Conservation (phyloP, 92 coral and sea anemone genomes). For the Micromussa lordhowensis region DNA sequence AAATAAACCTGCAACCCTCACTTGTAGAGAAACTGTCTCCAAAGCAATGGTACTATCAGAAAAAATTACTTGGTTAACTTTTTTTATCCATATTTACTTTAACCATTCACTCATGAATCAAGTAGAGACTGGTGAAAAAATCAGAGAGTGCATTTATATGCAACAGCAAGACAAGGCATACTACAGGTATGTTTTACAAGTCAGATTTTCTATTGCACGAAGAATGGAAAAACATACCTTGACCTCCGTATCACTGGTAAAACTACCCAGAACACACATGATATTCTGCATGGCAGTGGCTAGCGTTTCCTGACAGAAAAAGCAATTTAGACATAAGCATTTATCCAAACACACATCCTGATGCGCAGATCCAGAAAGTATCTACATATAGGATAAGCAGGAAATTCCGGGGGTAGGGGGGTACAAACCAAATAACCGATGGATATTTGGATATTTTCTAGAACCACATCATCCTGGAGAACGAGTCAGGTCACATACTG, state of each 20-base stretch:
- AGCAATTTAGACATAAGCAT: neutral
- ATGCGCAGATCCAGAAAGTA: too few relatives aligned
- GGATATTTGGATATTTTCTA: too few relatives aligned
- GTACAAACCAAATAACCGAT: too few relatives aligned
- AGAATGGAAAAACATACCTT: conserved; percentile 60
- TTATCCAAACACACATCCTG: too few relatives aligned
- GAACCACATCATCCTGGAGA: too few relatives aligned
- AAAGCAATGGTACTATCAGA: neutral
- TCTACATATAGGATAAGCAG: too few relatives aligned
- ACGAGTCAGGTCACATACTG: too few relatives aligned
- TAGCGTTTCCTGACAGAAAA: conserved; percentile 76
- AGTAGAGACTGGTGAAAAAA: neutral
- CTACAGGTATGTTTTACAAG: neutral
- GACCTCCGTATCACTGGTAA: conserved; percentile 90
- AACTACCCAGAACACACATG: conserved; percentile 90
- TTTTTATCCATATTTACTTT: too few relatives aligned
- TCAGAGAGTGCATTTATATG: neutral
- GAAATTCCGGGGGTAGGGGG: too few relatives aligned
- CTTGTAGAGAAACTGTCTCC: neutral
- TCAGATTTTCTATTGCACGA: neutral
- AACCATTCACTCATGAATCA: too few relatives aligned
- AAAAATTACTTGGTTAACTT: too few relatives aligned
- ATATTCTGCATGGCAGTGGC: conserved; percentile 89
- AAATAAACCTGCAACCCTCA: neutral
- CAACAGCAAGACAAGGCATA: neutral